These are phyloP conservation scores for Chymomyza amoena DNA, from an alignment of 2,888 invertebrate genomes.

Conservation along the genomic window DNA sequence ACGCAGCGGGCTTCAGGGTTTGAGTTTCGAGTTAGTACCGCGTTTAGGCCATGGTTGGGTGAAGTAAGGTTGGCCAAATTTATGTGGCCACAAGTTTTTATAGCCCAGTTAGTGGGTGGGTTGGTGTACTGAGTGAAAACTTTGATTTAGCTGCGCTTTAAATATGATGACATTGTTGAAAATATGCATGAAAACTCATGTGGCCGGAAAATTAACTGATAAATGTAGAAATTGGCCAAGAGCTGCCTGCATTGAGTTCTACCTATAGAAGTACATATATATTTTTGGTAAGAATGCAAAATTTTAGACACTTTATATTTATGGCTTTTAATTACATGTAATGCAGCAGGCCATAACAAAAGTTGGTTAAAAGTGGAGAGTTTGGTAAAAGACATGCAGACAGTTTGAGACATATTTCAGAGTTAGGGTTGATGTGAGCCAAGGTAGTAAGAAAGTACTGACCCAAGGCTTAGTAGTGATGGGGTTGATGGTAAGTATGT, in stretches of 20 bases:
- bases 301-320: neutral
- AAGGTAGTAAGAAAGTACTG: neutral
- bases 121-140: neutral
- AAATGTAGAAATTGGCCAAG: neutral
- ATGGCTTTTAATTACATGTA: neutral
- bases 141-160: neutral
- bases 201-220: neutral
- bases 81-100: neutral
- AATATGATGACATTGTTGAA: neutral
- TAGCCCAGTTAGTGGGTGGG: neutral
- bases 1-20: neutral
- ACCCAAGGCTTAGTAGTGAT: no score
- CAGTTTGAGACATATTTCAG: neutral
- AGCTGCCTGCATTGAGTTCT: no score
- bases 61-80: neutral
- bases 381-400: neutral
- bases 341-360: neutral
- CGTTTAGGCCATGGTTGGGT: no score
- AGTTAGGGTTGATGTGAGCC: neutral
- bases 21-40: neutral
- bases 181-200: neutral
- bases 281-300: neutral
- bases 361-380: no score
- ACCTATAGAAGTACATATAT: no score
- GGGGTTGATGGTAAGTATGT: no score